Evolutionary conservation across 2,797 vertebrate genomes (phyloP).

Genomic region (Pipistrellus pipistrellus): DNA sequence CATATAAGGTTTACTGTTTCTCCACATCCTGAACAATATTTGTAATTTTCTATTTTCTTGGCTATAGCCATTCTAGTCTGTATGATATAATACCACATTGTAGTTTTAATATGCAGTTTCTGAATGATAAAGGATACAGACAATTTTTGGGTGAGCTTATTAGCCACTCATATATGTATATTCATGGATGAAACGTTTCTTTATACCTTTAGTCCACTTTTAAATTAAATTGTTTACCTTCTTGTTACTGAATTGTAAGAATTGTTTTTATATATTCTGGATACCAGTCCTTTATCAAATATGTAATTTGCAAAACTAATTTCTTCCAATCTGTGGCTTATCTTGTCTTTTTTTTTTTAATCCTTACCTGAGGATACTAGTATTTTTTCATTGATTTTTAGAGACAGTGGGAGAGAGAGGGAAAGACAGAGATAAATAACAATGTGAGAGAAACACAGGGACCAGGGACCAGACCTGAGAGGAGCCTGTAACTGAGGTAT

Average conservation of each 20-base stretch:
- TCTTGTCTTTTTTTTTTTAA: background rate
- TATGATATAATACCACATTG: background rate
- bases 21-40: background rate
- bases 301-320: slow-evolving; percentile 49
- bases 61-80: background rate
- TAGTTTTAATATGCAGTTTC: slow-evolving; percentile 35
- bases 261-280: slow-evolving; percentile 18
- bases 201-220: background rate
- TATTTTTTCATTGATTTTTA: no score
- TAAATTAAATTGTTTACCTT: no score
- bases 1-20: background rate
- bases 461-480: no score
- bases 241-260: slow-evolving; percentile 35
- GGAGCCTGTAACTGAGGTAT: no score
- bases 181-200: slow-evolving; percentile 38
- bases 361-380: no score
- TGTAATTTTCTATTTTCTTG: background rate
- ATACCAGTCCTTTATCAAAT: background rate
- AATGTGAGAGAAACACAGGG: no score
- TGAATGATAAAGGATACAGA: background rate
- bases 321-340: slow-evolving; percentile 5
- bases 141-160: background rate
- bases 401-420: no score
- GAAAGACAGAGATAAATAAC: no score
- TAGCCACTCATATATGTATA: background rate